Evolutionary conservation across 2,113 vertebrate genomes (phyloP), one percentile per base, ranked within the genome.

Genomic region (Mohoua ochrocephala): DNA sequence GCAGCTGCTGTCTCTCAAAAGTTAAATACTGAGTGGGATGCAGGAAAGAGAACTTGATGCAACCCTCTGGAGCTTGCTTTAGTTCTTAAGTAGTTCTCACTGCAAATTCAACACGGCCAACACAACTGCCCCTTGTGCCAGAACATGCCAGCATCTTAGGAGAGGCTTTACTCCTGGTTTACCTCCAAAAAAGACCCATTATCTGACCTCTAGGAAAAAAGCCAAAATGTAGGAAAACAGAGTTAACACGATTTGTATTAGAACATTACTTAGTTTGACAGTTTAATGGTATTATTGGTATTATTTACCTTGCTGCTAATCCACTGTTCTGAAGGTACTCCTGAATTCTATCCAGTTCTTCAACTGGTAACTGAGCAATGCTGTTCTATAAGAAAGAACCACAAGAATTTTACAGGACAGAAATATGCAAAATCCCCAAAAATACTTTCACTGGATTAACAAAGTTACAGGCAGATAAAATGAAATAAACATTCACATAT

Each of bases 321-420:
- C 99, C 98, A 57, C 98, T 99, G 93, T 96, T 98, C 97, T 99
- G 99, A 54, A 99, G 98, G 74, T 99, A 99, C 61, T 99, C 98
- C 97, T 99, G 99, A 97, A 99, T 98, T 94, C 99, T 98, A 91
- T 98, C 98, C 77, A 99, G 96, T 89, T 99, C 99, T 94, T 99
- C 99, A 91, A 98, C 91, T 23, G 99, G 99, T 56, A 99, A 96
- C 97, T 99, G 99, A 80, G 98, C 98, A 86, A 98, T 89, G 87
- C 99, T 99, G 96, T 99, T 99, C 99, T 99, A 81, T 39, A 98
- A 6, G 4, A 88, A 87, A 94, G 28, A 96, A 74, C 15, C 41
- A 89, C 27, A 82, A 79, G 52, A 33, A 30, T 81, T 89, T 89
- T 53, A 73, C 2, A 53, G 12, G 19, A 49, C 33, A 76, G 35